Conservation (phyloP, 2,113 vertebrate genomes). For the Setophaga coronata region DNA sequence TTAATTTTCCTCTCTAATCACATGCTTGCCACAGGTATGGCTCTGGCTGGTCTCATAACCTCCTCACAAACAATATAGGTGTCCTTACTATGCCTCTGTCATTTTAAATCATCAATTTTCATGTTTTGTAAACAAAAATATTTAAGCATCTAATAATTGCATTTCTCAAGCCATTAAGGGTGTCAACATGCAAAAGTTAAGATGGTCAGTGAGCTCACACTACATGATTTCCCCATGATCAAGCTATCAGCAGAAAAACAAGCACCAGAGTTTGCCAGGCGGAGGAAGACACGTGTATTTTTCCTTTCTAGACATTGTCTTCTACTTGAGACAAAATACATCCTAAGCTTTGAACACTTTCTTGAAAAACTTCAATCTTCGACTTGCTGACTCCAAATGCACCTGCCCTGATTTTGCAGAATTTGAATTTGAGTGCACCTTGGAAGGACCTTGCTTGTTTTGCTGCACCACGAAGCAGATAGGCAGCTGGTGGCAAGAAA, state of each 20-base stretch:
- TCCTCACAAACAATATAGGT: background rate
- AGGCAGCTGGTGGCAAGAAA: background rate
- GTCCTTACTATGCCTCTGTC: background rate
- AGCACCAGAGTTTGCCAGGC: background rate
- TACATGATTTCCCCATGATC: background rate
- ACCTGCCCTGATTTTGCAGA: background rate
- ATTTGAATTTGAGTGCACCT: background rate
- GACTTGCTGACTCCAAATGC: background rate
- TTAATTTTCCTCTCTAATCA: background rate
- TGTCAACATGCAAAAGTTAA: background rate
- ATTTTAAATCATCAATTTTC: background rate
- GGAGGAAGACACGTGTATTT: background rate
- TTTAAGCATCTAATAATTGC: background rate
- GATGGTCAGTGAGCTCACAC: background rate
- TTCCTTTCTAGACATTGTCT: background rate
- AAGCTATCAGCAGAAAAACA: background rate
- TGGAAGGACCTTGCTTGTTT: background rate
- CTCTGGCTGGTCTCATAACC: fast-evolving
- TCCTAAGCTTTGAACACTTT: background rate
- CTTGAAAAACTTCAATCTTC: background rate
- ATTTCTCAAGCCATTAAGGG: background rate
- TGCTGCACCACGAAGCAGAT: background rate
- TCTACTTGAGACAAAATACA: background rate
- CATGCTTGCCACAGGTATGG: background rate
- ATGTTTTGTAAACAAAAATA: background rate